Base-by-base conservation (phyloP, 2,113 vertebrate species). In the Xenotilapia leptura region DNA sequence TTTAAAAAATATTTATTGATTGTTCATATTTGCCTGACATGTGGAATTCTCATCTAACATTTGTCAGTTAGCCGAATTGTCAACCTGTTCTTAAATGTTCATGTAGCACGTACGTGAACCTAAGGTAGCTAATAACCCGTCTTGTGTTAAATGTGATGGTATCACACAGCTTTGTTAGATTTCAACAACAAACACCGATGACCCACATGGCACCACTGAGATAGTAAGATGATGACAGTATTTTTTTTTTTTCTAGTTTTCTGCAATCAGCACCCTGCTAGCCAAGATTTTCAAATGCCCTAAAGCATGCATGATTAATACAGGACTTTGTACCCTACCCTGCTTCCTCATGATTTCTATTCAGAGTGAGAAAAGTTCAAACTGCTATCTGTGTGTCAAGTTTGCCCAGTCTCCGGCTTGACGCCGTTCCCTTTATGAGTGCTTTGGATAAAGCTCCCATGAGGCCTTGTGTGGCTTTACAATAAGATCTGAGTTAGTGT, bases 101-200 rank as follows among this genome's bases (percentile, higher is more conserved):
- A 54, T 12, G 33, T 80, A 80, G 17, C 40, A 26, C 15, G 3
- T 45, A 81, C 6, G 1, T 81, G n/a, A 42, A n/a, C 54, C 13
- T 54, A 45, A 77, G 73, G 10, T 31, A 33, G 10, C 45, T 49
- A 14, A 33, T 58, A 45, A 45, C 10, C 19, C 38, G 42, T 23
- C 10, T 1, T 47, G 23, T 56, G n/a, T 58, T 45, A 68, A n/a
- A 68, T 11, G 1, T 60, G 56, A 47, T 56, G 84, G 49, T 36
- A 28, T 84, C 82, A 70, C 31, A 79, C 70, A 73, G 33, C 82
- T 11, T 26, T 15, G 54, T 45, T 85, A 17, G 86, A 86, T 88
- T 91, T 87, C 51, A 87, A 86, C 70, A 91, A 93, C 88, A 92
- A 93, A 88, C 87, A 90, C 73, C 70, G 60, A 49, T 83, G 87